phyloP scores from a whole-genome alignment of 1,140 invertebrate species.

The Caenorhabditis brenneri region DNA sequence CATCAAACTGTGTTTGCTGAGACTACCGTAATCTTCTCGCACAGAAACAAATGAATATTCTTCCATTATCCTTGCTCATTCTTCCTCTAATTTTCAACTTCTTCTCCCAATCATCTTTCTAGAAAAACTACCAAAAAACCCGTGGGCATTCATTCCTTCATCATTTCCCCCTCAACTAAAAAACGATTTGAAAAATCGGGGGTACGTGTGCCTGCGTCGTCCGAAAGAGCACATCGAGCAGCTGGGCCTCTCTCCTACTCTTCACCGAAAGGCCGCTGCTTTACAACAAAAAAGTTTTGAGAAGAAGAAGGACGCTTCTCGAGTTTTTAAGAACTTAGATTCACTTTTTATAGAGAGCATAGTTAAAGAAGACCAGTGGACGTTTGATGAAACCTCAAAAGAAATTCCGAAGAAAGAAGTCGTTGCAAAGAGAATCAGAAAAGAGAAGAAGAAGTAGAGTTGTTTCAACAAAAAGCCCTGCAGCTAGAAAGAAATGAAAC shows the following conservation, averaged over 20 bases:
- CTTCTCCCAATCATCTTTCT: not conserved
- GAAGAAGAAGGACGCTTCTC: not conserved
- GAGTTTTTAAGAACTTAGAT: too few relatives aligned
- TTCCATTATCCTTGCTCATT: not conserved
- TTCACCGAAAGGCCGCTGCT: slow-evolving; percentile 25
- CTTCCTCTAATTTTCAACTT: not conserved
- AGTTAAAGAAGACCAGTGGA: not conserved
- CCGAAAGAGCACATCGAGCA: slow-evolving; percentile 20
- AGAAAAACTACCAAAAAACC: not conserved
- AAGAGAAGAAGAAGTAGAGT: not conserved
- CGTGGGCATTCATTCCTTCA: not conserved
- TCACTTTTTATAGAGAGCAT: not conserved
- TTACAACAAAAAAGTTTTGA: slow-evolving; percentile 30
- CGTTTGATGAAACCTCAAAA: not conserved
- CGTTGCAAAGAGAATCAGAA: not conserved
- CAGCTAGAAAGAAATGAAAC: not conserved
- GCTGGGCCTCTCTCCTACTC: not conserved
- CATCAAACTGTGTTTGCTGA: too few relatives aligned
- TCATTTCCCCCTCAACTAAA: not conserved
- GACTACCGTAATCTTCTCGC: too few relatives aligned
- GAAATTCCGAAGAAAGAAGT: not conserved
- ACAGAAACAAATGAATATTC: too few relatives aligned
- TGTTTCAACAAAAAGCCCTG: not conserved
- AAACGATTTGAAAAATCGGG: slow-evolving; percentile 18
- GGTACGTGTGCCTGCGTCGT: not conserved